These are phyloP conservation scores for Octonoba sinensis DNA, from an alignment of 2,888 invertebrate genomes.

Conservation along the genomic window DNA sequence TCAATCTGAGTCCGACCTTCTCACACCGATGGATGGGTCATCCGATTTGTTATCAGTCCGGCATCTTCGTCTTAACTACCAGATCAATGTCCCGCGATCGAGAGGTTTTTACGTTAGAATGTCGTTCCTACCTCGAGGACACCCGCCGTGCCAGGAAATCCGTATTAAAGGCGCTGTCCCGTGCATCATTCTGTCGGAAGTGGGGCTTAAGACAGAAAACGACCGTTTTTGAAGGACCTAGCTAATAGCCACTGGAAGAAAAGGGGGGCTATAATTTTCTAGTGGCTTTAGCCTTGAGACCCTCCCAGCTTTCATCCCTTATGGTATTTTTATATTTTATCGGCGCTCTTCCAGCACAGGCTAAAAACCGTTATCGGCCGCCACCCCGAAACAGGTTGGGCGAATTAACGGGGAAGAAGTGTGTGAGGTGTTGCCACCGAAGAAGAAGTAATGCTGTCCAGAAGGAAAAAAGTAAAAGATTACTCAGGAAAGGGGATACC, in stretches of 20 bases:
- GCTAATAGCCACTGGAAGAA: conserved; percentile 43
- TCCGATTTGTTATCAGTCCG: no score
- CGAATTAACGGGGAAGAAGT: conserved; percentile 50
- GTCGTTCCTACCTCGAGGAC: conserved; percentile 10
- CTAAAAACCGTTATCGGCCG: conserved; percentile 47
- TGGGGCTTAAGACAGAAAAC: conserved; percentile 45
- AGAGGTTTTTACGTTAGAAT: no score
- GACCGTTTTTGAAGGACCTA: conserved; percentile 30
- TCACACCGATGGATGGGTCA: no score
- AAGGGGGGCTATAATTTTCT: background rate
- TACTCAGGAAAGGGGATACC: conserved; percentile 7
- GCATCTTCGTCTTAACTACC: no score
- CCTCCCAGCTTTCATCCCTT: background rate
- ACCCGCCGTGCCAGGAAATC: conserved; percentile 33
- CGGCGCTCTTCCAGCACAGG: conserved; percentile 28
- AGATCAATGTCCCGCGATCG: no score
- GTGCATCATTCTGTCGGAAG: conserved; percentile 36
- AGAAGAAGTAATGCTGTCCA: no score
- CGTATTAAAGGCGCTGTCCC: conserved; percentile 36
- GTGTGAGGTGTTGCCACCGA: background rate
- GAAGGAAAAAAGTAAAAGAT: conserved; percentile 8
- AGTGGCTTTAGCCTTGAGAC: no score
- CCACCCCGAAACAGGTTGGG: conserved; percentile 54
- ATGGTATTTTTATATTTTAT: conserved; percentile 52
- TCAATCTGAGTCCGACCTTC: no score